Evolutionary conservation across 2,113 vertebrate genomes (phyloP), one percentile per base, ranked within the genome.

Genomic region (Anas platyrhynchos): DNA sequence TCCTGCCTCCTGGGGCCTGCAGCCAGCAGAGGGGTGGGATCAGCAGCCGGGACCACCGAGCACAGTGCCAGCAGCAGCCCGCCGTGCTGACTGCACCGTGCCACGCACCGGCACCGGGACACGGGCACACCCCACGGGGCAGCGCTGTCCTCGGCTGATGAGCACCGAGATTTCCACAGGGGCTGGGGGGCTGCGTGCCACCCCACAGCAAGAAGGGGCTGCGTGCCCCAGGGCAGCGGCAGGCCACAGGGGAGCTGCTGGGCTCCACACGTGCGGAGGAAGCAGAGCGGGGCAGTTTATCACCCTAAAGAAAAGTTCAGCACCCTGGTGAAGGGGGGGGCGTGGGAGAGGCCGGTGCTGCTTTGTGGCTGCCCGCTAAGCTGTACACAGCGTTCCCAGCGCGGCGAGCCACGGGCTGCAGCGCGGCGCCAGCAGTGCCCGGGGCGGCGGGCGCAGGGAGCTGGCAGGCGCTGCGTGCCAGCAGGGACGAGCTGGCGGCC

Each of bases 351-450:
- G 69, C 63, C 74, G 21, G 13, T 8, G 7, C 1, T 8, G 23
- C 83, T 93, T 93, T 88, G 94, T 91, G 58, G 68, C 52, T 13
- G 46, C 55, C 6, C 11, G 31, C 32, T 27, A 1, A 86, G 73
- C 62, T 4, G 79, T n/a, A 85, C 79, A 66, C 83, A 81, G 52
- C 15, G 75, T 88, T 91, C 88, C 65, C 69, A 22, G 82, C 16
- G 56, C 20, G 7, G 56, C 26, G 3, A 7, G 8, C 22, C 3
- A 25, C 7, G 2, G 8, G 66, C 21, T 50, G 62, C 25, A 29
- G 38, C 38, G 11, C 5, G 18, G 74, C 67, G 91, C 83, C 91
- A 91, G 94, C 94, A 93, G 75, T 13, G 79, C 94, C 83, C 2
- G 31, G 73, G 87, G 91, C 83, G 2, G 74, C 21, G 11, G 69